These are phyloP conservation scores for Onthophagus taurus DNA, from an alignment of 1,140 invertebrate species.

Conservation along the genomic window DNA sequence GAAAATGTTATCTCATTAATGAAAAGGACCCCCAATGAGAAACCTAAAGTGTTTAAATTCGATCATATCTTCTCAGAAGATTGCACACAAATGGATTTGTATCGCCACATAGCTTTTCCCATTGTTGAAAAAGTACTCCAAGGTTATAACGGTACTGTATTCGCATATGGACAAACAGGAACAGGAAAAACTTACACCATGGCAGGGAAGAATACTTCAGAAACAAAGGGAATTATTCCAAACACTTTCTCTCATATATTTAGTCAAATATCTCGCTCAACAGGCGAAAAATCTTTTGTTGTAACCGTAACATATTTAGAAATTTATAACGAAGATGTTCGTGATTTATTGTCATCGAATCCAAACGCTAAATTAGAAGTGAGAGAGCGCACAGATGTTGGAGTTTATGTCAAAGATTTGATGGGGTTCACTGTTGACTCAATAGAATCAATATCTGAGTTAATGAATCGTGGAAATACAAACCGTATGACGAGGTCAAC, in stretches of 20 bases:
- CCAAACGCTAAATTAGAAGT: conserved; percentile 59
- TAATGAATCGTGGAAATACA: conserved; percentile 84
- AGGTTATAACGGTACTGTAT: conserved; percentile 94
- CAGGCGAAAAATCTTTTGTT: conserved; percentile 71
- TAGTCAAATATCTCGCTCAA: conserved; percentile 76
- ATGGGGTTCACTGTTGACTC: conserved; percentile 78
- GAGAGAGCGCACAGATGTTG: conserved; percentile 73
- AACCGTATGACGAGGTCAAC: conserved; percentile 80
- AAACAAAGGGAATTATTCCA: conserved; percentile 87
- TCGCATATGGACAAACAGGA: conserved; percentile 96
- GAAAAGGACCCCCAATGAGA: conserved; percentile 60
- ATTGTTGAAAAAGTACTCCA: conserved; percentile 90
- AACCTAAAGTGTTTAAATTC: conserved; percentile 79
- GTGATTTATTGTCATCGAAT: conserved; percentile 81
- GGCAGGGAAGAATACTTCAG: conserved; percentile 77
- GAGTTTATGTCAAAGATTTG: conserved; percentile 90
- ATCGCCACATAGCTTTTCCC: conserved; percentile 88
- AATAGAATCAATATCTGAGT: conserved; percentile 79
- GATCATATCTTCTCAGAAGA: conserved; percentile 84
- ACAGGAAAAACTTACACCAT: conserved; percentile 96
- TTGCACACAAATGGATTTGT: conserved; percentile 86
- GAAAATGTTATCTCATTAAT: conserved; percentile 66
- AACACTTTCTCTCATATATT: conserved; percentile 97
- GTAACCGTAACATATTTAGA: conserved; percentile 91
- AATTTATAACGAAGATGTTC: conserved; percentile 92